Base-by-base conservation (phyloP, 1,140 invertebrate species). In the Halictus rubicundus region DNA sequence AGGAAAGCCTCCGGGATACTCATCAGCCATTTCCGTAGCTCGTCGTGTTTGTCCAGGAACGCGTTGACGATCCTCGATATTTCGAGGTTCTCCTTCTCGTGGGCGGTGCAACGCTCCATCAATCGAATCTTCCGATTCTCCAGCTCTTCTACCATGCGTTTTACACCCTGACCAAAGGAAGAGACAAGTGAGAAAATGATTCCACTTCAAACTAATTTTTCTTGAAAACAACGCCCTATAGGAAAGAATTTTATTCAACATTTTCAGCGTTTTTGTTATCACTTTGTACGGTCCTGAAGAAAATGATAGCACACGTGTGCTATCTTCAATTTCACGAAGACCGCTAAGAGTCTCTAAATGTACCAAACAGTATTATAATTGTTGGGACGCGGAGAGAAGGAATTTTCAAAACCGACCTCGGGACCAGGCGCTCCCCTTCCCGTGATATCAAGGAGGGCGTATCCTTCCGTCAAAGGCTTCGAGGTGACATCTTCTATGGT, bases 1-100 rank as follows among this genome's bases (percentile, higher is more conserved):
- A 98, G 91, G 88, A 97, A 97, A 21, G 95, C 93, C 82, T 97
- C 95, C 0, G 95, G 96, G 16, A 96, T 95, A 69, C 94, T 94
- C 7, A 94, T 94, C 37, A 97, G 86, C 97, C 97, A 97, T 8
- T 94, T 94, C 66, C 95, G 94, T 39, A 97, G 90, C 73, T 95
- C 94, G 78, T 96, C 95, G 88, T 96, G 96, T 87, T 95, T 95
- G 46, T 96, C 94, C 1, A 96, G 92, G 90, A 97, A 97, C 57
- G 94, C 93, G 42, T 95, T 95, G 14, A 97, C 93, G 27, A 94
- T 95, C 82, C 95, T 93, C 42, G 95, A 95, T 19, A 96, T 94
- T 84, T 95, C 94, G 65, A 96, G 91, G 84, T 96, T 96, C 91
- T 97, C 96, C 90, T 96, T 96, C 73, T 94, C 94, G 84, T 96